Conservation (phyloP, 2,797 vertebrate species). For the Sebastes vulpes region DNA sequence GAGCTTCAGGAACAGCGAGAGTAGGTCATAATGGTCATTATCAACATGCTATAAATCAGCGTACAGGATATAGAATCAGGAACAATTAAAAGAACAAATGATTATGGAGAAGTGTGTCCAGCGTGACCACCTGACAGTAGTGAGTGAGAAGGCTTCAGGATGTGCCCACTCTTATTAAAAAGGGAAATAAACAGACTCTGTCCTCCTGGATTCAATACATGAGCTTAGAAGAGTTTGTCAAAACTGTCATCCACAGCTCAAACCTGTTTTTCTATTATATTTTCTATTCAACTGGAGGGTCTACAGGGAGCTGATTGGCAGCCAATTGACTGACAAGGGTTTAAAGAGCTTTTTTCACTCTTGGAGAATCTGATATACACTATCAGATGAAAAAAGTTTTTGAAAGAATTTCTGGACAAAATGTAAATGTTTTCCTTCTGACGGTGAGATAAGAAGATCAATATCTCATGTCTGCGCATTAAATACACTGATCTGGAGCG, state of each 20-base stretch:
- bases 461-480: not conserved
- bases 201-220: slow-evolving; percentile 10
- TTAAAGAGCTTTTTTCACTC: not conserved
- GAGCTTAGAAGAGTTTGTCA: slow-evolving; percentile 24
- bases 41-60: slow-evolving; percentile 23
- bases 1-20: slow-evolving; percentile 6
- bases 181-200: not conserved
- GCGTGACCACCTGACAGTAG: not conserved
- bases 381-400: not conserved
- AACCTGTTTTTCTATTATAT: slow-evolving; percentile 3
- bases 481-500: not conserved
- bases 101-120: not conserved
- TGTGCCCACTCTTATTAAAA: slow-evolving; percentile 1
- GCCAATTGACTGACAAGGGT: not conserved
- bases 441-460: not conserved
- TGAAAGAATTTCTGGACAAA: not conserved
- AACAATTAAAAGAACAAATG: slow-evolving; percentile 21
- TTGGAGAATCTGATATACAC: not conserved
- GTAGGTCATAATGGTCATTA: slow-evolving; percentile 27
- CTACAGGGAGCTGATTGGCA: not conserved
- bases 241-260: slow-evolving; percentile 10
- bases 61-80: too few relatives aligned
- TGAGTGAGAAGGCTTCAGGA: not conserved
- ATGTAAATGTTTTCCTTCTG: not conserved
- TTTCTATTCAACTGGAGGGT: not conserved